Percentiles rank a stretch among this genome's conserved stretches.
These are phyloP conservation scores for Limnephilus lunatus DNA, from an alignment of 2,888 invertebrate species.

Conservation along the genomic window DNA sequence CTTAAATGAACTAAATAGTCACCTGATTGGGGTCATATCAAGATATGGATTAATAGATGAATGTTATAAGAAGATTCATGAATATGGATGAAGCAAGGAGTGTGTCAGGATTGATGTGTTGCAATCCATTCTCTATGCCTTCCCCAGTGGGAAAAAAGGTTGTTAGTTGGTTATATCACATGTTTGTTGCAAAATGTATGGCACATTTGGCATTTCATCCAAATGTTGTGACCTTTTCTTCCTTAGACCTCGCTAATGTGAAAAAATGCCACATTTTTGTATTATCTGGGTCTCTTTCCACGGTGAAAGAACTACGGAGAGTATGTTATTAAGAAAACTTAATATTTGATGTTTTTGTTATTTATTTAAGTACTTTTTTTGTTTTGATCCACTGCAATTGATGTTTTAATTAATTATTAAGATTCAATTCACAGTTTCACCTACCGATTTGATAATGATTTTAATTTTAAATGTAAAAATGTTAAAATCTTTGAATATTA, in stretches of 20 bases:
- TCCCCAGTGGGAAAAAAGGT: background rate
- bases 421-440: too few relatives aligned
- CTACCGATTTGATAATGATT: too few relatives aligned
- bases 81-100: too few relatives aligned
- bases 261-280: background rate
- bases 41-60: too few relatives aligned
- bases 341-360: background rate
- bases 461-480: too few relatives aligned
- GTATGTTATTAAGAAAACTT: background rate
- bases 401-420: too few relatives aligned
- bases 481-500: too few relatives aligned
- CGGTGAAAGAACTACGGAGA: background rate
- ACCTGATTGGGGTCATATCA: too few relatives aligned
- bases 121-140: background rate
- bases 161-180: background rate
- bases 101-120: background rate
- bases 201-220: background rate
- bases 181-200: background rate
- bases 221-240: background rate
- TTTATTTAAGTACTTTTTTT: too few relatives aligned
- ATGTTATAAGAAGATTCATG: too few relatives aligned
- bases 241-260: background rate
- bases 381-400: too few relatives aligned
- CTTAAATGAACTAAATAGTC: too few relatives aligned
- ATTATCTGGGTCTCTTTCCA: background rate